phyloP scores from a whole-genome alignment of 2,888 invertebrate species.

The Apotomis turbidana region DNA sequence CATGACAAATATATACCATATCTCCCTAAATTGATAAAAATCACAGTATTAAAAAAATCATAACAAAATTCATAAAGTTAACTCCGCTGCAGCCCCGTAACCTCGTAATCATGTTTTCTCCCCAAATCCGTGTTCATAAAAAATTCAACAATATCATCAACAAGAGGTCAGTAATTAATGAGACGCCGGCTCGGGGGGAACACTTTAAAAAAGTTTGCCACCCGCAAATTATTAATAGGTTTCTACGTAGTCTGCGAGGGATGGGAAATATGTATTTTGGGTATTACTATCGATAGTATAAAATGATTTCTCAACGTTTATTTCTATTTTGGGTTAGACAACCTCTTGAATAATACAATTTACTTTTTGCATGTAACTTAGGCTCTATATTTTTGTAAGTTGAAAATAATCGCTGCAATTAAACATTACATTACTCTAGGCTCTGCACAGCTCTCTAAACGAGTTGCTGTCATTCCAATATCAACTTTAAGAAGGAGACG shows the following conservation, averaged over 20 bases:
- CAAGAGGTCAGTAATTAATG: slow-evolving; percentile 71
- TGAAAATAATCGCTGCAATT: too few relatives aligned
- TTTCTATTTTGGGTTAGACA: too few relatives aligned
- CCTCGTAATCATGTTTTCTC: slow-evolving; percentile 42
- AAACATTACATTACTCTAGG: too few relatives aligned
- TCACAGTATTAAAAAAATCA: slow-evolving; percentile 28
- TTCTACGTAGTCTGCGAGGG: slow-evolving; percentile 63
- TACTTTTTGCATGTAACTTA: too few relatives aligned
- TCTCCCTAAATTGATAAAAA: slow-evolving; percentile 19
- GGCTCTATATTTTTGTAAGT: too few relatives aligned
- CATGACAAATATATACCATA: background rate
- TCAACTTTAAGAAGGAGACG: too few relatives aligned
- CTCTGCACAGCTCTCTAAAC: too few relatives aligned
- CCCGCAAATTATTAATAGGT: slow-evolving; percentile 81
- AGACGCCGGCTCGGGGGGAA: slow-evolving; percentile 55
- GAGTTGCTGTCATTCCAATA: too few relatives aligned
- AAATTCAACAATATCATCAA: slow-evolving; percentile 74
- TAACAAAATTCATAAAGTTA: slow-evolving; percentile 35
- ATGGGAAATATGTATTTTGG: slow-evolving; percentile 42
- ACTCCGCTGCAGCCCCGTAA: slow-evolving; percentile 19
- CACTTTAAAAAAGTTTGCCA: slow-evolving; percentile 79
- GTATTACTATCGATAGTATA: slow-evolving; percentile 28
- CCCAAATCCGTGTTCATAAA: slow-evolving; percentile 57
- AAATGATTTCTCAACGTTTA: too few relatives aligned
- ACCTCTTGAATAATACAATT: too few relatives aligned